Base-by-base conservation (phyloP, 2,888 invertebrate genomes). In the Trypoxylon attenuatum region DNA sequence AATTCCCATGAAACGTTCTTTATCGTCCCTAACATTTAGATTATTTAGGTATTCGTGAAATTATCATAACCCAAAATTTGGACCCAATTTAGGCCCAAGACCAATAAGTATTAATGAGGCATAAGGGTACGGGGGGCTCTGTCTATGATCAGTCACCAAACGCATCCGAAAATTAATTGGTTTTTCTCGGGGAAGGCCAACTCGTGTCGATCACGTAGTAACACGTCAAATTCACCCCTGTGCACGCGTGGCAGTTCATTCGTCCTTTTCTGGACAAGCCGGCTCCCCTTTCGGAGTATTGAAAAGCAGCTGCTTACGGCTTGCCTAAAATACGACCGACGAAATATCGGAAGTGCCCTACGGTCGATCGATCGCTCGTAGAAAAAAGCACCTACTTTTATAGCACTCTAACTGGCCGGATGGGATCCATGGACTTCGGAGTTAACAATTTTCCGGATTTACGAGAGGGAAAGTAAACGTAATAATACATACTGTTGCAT, bases 111-210 rank as follows among this genome's bases (percentile, higher is more conserved):
- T 51, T 39, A 54, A 57, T 38, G 47, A 52, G 22, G 27, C n/a
- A 16, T 33, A 16, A 18, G 16, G 21, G 38, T 5, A n/a, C n/a
- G 42, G 15, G 22, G 39, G 16, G 19, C 8, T 18, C 29, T 53
- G 63, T 82, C 80, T 79, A 79, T 77, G 77, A 81, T 76, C 71
- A 56, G 56, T 67, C 73, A 61, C 75, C 71, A 73, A 79, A 76
- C 69, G 74, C 74, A 70, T 73, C 73, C 74, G 62, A 75, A n/a
- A 78, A 82, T 83, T 82, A 85, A 84, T 83, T 82, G 79, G 74
- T 38, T 46, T 47, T 55, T 45, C 41, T 18, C 49, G 5, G 19
- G 22, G 42, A 41, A 23, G 19, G n/a, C 10, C 1, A 19, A 4
- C 16, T 43, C 16, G 39, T 21, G 46, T 56, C 59, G 60, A 63